These are phyloP conservation scores for Tadarida brasiliensis DNA, from an alignment of 2,797 vertebrate genomes.

Conservation along the genomic window DNA sequence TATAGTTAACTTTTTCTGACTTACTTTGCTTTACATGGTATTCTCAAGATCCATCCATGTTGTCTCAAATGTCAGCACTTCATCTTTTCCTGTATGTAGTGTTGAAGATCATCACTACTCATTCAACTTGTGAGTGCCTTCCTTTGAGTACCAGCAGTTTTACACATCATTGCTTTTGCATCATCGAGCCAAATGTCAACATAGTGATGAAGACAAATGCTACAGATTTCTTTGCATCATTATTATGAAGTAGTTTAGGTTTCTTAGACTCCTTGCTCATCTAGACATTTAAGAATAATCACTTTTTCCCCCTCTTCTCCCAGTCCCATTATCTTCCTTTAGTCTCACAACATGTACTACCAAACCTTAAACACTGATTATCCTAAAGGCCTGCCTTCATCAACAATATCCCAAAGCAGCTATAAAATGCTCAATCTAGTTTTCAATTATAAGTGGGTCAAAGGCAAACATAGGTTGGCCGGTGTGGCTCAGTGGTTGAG, in stretches of 20 bases:
- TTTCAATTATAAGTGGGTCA: background rate
- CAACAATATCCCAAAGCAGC: background rate
- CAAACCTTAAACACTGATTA: background rate
- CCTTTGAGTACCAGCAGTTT: background rate
- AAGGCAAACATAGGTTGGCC: background rate
- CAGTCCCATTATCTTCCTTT: background rate
- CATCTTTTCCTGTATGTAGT: background rate
- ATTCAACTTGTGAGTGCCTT: background rate
- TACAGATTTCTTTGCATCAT: background rate
- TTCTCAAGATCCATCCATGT: background rate
- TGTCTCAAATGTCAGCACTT: background rate
- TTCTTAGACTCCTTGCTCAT: background rate
- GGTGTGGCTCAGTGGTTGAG: no score
- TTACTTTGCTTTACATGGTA: background rate
- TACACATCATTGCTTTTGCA: background rate
- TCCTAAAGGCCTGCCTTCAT: background rate
- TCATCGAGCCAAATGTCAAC: background rate
- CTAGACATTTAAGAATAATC: background rate
- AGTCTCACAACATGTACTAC: background rate
- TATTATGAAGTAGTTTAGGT: background rate
- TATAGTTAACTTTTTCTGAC: background rate
- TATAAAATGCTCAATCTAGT: background rate
- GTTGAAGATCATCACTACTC: background rate
- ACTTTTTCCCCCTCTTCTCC: background rate
- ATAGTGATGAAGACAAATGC: background rate